A percentile compares a stretch with the other conserved stretches of the same genome.
Evolutionary conservation across 37 sponge, comb jelly and placozoan species (phyloP).

Genomic region (Beroe ovata): DNA sequence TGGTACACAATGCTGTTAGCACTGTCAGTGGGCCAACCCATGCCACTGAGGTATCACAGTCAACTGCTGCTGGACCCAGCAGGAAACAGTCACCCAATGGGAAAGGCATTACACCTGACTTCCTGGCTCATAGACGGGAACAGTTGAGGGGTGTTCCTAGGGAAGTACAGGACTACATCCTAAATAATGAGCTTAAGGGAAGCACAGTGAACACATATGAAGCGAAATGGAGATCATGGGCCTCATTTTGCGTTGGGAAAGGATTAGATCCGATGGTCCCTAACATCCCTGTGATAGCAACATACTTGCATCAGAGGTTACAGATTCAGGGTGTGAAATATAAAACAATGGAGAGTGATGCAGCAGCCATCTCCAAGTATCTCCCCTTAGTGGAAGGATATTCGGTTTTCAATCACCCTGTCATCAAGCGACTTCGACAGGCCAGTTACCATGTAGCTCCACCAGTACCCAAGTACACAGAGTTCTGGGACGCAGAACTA

Average conservation of each 20-base stretch:
- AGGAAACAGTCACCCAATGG: background rate
- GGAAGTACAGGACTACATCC: background rate
- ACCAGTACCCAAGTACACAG: background rate
- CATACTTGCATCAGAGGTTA: background rate
- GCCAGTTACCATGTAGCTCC: background rate
- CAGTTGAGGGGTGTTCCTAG: background rate
- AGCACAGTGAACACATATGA: background rate
- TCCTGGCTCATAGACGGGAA: background rate
- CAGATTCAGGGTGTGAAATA: background rate
- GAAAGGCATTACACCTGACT: background rate
- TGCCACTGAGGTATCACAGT: background rate
- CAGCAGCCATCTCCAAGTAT: background rate
- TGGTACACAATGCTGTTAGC: background rate
- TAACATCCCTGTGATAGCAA: background rate
- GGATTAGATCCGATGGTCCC: background rate
- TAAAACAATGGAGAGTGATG: background rate
- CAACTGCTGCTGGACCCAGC: background rate
- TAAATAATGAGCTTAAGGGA: background rate
- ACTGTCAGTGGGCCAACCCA: background rate
- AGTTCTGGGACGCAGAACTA: background rate
- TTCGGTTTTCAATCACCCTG: background rate
- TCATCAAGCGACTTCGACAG: background rate
- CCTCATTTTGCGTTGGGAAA: background rate
- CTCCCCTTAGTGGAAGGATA: background rate
- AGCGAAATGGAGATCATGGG: background rate